Evolutionary conservation across 2,888 invertebrate species (phyloP), one percentile per base, ranked within the genome.

Genomic region (Sarcophaga subvicina): DNA sequence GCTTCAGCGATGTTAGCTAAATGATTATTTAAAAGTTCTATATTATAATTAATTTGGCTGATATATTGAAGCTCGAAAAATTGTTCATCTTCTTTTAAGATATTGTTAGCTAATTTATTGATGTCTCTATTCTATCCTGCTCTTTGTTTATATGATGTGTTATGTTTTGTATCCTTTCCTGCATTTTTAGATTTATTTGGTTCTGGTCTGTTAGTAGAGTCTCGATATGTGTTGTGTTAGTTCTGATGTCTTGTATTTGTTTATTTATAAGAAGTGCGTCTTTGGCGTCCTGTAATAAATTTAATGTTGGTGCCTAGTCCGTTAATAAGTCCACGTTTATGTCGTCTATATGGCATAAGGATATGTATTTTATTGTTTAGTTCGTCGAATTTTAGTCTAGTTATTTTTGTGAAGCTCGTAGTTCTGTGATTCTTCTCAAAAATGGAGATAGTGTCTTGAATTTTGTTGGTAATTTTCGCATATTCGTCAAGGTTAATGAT

Each of bases 301-400:
- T 88, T 84, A n/a, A 86, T 76, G 67, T 76, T 64, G 4, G 64
- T 78, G 1, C 88, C 77, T 22, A 88, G 67, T 37, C 86, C 88
- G 47, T 86, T 69, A n/a, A 86, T 72, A 3, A 88, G 76, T 67
- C 79, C 79, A 27, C 83, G 45, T 75, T 80, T 86, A 45, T 4
- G 25, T 49, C 78, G 25, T 59, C 47, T 76, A 67, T 37, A 60
- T 20, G 78, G 66, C 67, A 67, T 64, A 11, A 59, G 76, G 37
- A 64, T 66, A 25, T 59, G 60, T 70, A 67, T 71, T 83, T 75
- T 45, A 27, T 73, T 64, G 72, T 59, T 20, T 60, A 81, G 78
- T 85, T 85, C 81, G 3, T 59, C 47, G 10, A 85, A 69, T 77
- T 85, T 81, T 12, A 78, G 47, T 37, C 4, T 37, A 17, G 81